These are phyloP conservation scores for Streptopelia turtur DNA, from an alignment of 2,797 vertebrate genomes.

Conservation along the genomic window DNA sequence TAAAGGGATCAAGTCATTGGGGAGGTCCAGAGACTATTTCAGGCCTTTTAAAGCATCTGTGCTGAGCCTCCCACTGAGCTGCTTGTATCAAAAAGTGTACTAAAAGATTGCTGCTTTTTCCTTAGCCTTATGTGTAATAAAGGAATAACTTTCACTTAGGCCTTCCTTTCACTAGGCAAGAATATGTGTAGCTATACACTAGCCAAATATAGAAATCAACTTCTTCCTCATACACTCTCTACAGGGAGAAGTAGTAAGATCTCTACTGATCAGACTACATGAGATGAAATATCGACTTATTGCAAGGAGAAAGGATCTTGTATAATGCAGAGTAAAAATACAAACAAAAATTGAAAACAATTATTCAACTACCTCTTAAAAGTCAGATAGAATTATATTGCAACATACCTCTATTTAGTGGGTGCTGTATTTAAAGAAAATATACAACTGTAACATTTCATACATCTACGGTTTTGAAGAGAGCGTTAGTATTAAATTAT, in stretches of 20 bases:
- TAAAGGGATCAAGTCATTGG: background rate
- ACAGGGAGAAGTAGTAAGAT: background rate
- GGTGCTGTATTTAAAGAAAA: background rate
- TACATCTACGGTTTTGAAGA: background rate
- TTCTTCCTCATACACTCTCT: background rate
- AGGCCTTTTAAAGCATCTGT: conserved; percentile 38
- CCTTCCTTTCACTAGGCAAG: background rate
- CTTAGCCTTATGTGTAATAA: background rate
- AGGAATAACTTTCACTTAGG: conserved; percentile 3
- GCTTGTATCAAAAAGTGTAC: background rate
- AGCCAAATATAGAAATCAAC: background rate
- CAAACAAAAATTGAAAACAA: background rate
- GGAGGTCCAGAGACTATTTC: conserved; percentile 18
- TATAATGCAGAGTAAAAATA: background rate
- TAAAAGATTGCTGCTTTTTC: background rate
- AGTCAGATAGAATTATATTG: background rate
- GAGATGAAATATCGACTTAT: background rate
- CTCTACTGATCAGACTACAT: background rate
- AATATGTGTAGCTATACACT: background rate
- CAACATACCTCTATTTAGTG: background rate
- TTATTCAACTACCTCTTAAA: background rate
- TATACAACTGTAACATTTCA: background rate
- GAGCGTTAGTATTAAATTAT: background rate
- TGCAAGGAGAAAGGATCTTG: background rate
- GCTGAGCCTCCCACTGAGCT: conserved; percentile 15